Evolutionary conservation across 2,797 vertebrate genomes (phyloP).

Genomic region (Lerista edwardsae): DNA sequence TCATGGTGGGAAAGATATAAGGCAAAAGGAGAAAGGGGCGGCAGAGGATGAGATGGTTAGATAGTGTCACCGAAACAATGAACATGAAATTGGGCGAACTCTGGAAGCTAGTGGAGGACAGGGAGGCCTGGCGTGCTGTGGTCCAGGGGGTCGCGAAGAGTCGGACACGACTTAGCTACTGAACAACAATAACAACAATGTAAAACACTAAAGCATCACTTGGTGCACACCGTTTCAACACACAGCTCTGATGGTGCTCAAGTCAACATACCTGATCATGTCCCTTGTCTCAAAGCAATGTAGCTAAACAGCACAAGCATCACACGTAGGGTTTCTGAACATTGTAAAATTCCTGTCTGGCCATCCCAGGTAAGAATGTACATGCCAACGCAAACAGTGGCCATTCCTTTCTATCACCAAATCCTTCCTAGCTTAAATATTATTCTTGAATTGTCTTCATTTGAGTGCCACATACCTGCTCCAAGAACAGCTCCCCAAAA

Average conservation of each 20-base stretch:
- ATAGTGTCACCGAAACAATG: too few relatives aligned
- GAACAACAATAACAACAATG: too few relatives aligned
- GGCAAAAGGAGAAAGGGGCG: too few relatives aligned
- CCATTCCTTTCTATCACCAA: background rate
- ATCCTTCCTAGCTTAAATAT: background rate
- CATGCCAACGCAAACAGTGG: too few relatives aligned
- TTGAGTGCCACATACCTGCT: constrained; percentile 73
- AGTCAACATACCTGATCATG: background rate
- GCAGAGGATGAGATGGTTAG: too few relatives aligned
- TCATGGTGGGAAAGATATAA: too few relatives aligned
- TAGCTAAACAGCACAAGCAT: background rate
- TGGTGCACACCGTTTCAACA: background rate
- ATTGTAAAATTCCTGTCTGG: background rate
- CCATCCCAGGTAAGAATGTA: background rate
- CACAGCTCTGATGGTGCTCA: background rate
- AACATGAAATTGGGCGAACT: too few relatives aligned
- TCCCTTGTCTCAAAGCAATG: background rate
- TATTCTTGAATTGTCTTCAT: background rate
- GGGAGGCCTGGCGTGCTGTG: too few relatives aligned
- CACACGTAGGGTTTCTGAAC: background rate
- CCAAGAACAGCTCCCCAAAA: constrained; percentile 66
- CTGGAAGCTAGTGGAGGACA: too few relatives aligned
- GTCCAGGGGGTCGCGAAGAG: too few relatives aligned
- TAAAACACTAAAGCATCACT: background rate
- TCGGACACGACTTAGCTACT: too few relatives aligned